Percentiles rank a stretch among this genome's conserved stretches.
Conservation (phyloP, 2,888 invertebrate genomes). For the Marronus borbonicus region DNA sequence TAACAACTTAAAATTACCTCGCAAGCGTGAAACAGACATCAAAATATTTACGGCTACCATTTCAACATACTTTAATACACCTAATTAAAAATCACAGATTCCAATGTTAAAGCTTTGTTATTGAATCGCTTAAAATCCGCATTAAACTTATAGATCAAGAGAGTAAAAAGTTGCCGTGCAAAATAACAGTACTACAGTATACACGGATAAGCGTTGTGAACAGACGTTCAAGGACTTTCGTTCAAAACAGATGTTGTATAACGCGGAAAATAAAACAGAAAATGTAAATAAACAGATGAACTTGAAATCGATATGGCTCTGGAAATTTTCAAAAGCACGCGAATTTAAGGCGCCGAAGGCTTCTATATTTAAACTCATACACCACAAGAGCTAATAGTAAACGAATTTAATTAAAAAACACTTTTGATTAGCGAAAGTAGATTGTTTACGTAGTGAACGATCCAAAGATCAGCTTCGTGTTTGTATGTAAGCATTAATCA, state of each 20-base stretch:
- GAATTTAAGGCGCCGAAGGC: slow-evolving; percentile 20
- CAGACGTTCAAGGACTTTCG: slow-evolving; percentile 6
- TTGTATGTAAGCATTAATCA: background rate
- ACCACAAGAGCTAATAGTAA: background rate
- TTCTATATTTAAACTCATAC: slow-evolving; percentile 28
- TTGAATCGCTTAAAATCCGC: background rate
- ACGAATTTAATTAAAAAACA: background rate
- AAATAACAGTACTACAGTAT: background rate
- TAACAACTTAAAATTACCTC: slow-evolving; percentile 2
- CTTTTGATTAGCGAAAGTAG: too few species aligned
- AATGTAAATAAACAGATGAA: slow-evolving; percentile 18
- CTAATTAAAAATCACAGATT: background rate
- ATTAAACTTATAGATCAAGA: background rate
- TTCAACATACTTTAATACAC: background rate
- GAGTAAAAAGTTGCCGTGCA: background rate
- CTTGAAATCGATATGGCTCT: slow-evolving; percentile 8
- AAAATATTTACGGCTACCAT: background rate
- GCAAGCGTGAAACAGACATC: background rate
- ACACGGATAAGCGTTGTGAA: too few species aligned
- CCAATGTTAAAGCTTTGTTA: background rate
- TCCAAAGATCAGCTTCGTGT: background rate
- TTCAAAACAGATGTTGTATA: slow-evolving; percentile 8
- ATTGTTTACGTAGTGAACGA: background rate
- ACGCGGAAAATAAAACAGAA: background rate
- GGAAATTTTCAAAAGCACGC: slow-evolving; percentile 7